Base-by-base conservation (phyloP, 30 jellyfish, hydroid and myxozoan species). In the Rhopilema esculentum region DNA sequence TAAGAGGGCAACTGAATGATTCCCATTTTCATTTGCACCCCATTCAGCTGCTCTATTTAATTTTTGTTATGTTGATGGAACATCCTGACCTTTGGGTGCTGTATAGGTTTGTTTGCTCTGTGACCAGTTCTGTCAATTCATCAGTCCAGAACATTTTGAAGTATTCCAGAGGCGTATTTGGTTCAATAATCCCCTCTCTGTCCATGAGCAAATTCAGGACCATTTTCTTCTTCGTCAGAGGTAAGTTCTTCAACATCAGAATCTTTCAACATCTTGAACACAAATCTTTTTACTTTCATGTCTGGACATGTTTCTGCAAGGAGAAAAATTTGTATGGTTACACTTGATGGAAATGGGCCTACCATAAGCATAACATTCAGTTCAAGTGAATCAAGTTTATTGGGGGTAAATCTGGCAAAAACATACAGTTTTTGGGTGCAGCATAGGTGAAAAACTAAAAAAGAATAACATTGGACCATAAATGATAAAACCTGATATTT, bases 151-250 rank as follows among this genome's bases (percentile, higher is more conserved):
- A 30, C 71, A 48, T 74, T 74, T 74, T 48, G 85, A 74, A 74
- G 6, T 24, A 24, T 74, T 74, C 72, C 31, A 74, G 31, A 16
- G 85, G 85, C 27, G 85, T 28, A 19, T 74, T 74, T 49, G 57
- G 57, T 40, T 40, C 22, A 22, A 4, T 74, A 80, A 74, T 31
- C 72, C 26, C 18, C 25, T 16, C 25, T 78, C 71, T 49, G 28
- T 1, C 8, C 31, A 51, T 1, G 78, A n/a, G 9, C 53, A 49
- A 26, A 22, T 6, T 28, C 57, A 53, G 27, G 32, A 26, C n/a
- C 79, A 24, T 77, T 80, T 23, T 57, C 88, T 57, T 77, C 88
- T 77, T 77, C 88, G 61, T 77, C 88, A 77, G 80, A 77, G 80
- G 52, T 77, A 27, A 77, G 79, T 20, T 77, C 87, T 16, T 26